phyloP scores from a whole-genome alignment of 2,797 vertebrate species.

The Alosa sapidissima region DNA sequence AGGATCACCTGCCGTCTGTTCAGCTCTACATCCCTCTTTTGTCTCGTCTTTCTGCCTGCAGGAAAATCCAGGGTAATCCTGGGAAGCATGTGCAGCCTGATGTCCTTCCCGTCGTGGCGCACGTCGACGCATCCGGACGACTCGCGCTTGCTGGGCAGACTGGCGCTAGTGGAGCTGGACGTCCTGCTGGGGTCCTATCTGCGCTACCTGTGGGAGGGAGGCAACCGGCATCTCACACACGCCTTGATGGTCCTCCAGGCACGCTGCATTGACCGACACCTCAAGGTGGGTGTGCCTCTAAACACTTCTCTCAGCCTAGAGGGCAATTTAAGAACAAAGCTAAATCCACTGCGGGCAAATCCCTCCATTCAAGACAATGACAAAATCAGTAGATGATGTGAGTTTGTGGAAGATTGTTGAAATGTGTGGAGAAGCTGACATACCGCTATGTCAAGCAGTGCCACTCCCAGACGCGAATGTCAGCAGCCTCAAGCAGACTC shows the following conservation, averaged over 20 bases:
- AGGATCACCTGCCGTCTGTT: neutral
- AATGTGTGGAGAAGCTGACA: too few species aligned
- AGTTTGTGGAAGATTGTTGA: too few species aligned
- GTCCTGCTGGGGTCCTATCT: neutral
- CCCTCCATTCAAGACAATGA: too few species aligned
- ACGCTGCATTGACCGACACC: neutral
- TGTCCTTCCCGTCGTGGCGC: neutral
- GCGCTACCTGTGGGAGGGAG: neutral
- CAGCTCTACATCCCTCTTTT: neutral
- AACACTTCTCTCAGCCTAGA: too few species aligned
- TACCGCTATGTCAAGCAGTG: too few species aligned
- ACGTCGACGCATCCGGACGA: neutral
- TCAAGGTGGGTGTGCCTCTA: neutral
- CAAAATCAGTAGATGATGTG: too few species aligned
- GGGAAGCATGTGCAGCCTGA: neutral
- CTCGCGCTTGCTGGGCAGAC: neutral
- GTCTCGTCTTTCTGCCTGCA: neutral
- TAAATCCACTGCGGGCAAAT: too few species aligned
- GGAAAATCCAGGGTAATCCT: neutral
- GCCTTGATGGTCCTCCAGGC: neutral
- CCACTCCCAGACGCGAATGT: too few species aligned
- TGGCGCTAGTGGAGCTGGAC: neutral
- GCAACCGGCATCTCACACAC: neutral
- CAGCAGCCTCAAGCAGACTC: too few species aligned
- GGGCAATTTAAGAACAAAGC: too few species aligned